Percentiles rank a stretch among this genome's conserved stretches.
Evolutionary conservation across 2,888 invertebrate genomes (phyloP).

Genomic region (Colletes collaris): DNA sequence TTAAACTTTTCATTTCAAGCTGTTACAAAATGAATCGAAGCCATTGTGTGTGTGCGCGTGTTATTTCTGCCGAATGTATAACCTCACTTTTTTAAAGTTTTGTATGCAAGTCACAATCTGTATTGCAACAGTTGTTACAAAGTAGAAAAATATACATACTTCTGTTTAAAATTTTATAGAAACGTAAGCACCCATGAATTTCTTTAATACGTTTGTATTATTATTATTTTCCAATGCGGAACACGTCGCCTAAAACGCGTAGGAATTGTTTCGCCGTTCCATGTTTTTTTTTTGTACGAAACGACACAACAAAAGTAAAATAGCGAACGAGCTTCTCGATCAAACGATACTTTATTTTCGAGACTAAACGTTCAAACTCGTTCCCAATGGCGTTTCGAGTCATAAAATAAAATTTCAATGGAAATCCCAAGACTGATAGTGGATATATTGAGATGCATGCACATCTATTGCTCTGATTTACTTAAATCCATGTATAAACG

Average conservation of each 20-base stretch:
- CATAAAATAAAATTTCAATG: constrained; percentile 34
- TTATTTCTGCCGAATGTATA: not conserved
- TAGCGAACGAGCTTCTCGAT: constrained; percentile 21
- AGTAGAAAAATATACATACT: not conserved
- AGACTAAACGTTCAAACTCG: constrained; percentile 24
- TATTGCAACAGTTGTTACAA: too few species aligned
- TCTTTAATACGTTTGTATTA: too few species aligned
- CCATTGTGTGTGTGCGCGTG: not conserved
- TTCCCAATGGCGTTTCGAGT: constrained; percentile 49
- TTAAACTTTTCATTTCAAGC: too few species aligned
- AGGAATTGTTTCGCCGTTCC: not conserved
- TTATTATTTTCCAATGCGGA: too few species aligned
- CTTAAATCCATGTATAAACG: constrained; percentile 31
- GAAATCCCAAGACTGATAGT: constrained; percentile 62
- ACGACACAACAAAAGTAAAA: constrained; percentile 3
- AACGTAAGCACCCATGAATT: too few species aligned
- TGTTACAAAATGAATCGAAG: not conserved
- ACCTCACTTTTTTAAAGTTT: not conserved
- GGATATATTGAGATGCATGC: constrained; percentile 52
- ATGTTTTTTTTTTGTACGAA: not conserved
- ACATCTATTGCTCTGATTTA: constrained; percentile 42
- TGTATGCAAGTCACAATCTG: too few species aligned
- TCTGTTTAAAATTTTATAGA: not conserved
- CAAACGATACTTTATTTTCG: constrained; percentile 26
- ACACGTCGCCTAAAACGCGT: too few species aligned